Evolutionary conservation across 1,140 invertebrate genomes (phyloP).

Genomic region (Apis mellifera): DNA sequence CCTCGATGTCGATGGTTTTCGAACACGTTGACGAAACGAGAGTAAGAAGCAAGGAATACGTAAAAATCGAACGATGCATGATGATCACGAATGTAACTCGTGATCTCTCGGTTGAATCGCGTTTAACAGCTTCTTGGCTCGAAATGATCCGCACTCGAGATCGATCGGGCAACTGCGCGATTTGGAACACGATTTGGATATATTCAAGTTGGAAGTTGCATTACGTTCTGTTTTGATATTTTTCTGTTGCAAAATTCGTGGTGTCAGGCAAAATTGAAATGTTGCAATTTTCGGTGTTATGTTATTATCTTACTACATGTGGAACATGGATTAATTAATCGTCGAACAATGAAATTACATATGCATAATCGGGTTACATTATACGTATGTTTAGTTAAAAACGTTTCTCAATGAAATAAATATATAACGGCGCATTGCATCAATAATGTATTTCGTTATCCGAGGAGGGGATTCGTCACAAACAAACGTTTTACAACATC

Average conservation of each 20-base stretch:
- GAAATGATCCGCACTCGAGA: conserved; percentile 28
- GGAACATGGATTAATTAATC: not conserved
- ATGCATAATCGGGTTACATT: no score
- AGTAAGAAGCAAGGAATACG: not conserved
- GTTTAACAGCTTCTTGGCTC: not conserved
- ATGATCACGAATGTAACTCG: conserved; percentile 15
- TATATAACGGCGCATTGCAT: not conserved
- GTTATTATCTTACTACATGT: not conserved
- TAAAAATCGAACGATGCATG: conserved; percentile 5
- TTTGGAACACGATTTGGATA: not conserved
- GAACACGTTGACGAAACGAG: not conserved
- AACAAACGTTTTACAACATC: not conserved
- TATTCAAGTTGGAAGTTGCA: conserved; percentile 19
- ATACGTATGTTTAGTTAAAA: not conserved
- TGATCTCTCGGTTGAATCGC: not conserved
- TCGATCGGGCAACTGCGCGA: conserved; percentile 39
- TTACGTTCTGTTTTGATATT: conserved; percentile 38
- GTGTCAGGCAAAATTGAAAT: conserved; percentile 8
- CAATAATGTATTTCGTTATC: not conserved
- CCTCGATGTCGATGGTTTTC: not conserved
- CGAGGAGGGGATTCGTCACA: not conserved
- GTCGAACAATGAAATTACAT: not conserved
- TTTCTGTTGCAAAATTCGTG: conserved; percentile 36
- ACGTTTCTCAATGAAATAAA: not conserved
- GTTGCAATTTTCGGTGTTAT: conserved; percentile 37